phyloP scores from a whole-genome alignment of 2,113 vertebrate species.

The Pycnonotus jocosus region DNA sequence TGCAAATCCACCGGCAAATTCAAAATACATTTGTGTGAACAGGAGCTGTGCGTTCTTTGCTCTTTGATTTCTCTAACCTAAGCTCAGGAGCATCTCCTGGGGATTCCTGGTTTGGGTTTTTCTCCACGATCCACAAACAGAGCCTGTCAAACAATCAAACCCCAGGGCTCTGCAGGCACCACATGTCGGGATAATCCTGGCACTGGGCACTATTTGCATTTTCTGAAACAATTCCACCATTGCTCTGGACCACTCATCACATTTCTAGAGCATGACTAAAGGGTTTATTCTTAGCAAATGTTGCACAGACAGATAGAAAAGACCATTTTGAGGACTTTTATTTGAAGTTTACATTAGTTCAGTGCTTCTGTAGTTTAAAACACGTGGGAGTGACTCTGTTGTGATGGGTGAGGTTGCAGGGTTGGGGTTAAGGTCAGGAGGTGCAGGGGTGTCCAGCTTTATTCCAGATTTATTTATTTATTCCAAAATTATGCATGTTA shows the following conservation, averaged over 20 bases:
- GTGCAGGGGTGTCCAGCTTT: not conserved
- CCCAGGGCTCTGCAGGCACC: not conserved
- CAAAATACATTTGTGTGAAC: rapidly evolving
- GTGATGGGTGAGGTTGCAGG: not conserved
- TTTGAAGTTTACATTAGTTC: not conserved
- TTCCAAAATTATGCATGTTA: not conserved
- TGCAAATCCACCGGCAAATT: not conserved
- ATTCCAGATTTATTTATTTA: not conserved
- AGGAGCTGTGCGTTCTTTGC: not conserved
- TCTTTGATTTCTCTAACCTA: not conserved
- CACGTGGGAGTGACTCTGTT: rapidly evolving
- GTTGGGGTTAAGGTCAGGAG: not conserved
- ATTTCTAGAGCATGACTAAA: conserved; percentile 50
- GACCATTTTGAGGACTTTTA: not conserved
- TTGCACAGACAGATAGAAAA: not conserved
- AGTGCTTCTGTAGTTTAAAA: not conserved
- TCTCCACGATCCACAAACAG: rapidly evolving
- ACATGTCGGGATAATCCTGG: not conserved
- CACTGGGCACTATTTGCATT: not conserved
- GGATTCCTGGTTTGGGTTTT: not conserved
- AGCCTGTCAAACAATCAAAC: not conserved
- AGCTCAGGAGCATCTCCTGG: not conserved
- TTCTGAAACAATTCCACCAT: conserved; percentile 5
- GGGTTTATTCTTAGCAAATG: conserved; percentile 23
- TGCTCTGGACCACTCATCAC: not conserved